Evolutionary conservation across 2,888 invertebrate species (phyloP), one percentile per base, ranked within the genome.

Genomic region (Nematopogon swammerdamellus): DNA sequence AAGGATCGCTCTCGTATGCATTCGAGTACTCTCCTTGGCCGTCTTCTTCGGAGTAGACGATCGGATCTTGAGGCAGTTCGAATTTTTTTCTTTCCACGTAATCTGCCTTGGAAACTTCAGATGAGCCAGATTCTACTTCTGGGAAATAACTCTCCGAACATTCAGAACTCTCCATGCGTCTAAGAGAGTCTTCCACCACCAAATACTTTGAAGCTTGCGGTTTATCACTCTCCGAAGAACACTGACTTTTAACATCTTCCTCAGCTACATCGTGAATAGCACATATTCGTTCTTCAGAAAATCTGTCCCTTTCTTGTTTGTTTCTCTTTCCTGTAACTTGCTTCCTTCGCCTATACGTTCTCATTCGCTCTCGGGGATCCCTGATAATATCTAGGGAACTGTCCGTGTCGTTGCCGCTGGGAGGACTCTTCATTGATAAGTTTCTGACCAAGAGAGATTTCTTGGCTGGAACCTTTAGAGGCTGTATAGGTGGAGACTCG

Each of bases 391-490:
- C 85, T 52, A 85, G 62, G 1, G 88, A 88, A 59, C 88, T 88
- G 53, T 88, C 88, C 0, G 88, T 88, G 54, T 88, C 88, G 57
- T 88, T 88, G 51, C 88, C 88, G 60, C 88, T 88, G 0, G 87
- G 87, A 14, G 88, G 87, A 65, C 86, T 87, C 61, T 87, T 86
- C 29, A 86, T 68, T 14, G 85, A 83, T 58, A 84, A 80, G 55
- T 84, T 80, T 55, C 81, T 75, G 53, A 83, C 82, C 2, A 85
- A 68, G 25, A 86, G 60, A 0, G 86, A 84, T 48, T 83, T 83
- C 65, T 87, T 88, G 17, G 83, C 84, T 0, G 85, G 82, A 5
- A 84, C 84, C 59, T 87, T 85, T 46, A 84, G 79, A 29, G 86
- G 81, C 51, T 84, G 82, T 63, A 87, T 84, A 2, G 88, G 87